These are phyloP conservation scores for Arbacia lixula DNA, from an alignment of 53 echinoderm and acorn worm genomes.

Conservation along the genomic window DNA sequence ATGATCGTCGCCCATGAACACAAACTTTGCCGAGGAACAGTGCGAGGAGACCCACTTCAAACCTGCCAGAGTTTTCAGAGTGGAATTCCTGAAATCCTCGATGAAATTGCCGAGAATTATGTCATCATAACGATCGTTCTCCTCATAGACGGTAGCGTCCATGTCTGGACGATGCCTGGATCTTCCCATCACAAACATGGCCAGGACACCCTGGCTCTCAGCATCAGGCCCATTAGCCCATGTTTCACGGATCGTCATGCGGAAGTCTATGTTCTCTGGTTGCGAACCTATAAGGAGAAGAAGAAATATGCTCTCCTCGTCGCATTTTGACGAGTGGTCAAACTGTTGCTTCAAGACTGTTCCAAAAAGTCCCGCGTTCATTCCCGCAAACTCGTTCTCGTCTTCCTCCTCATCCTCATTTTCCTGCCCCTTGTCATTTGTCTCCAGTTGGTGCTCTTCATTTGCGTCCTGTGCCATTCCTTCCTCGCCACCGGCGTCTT, in stretches of 20 bases:
- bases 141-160: conserved; percentile 68
- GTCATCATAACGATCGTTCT: conserved; percentile 83
- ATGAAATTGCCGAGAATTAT: conserved; percentile 77
- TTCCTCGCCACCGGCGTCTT: neutral
- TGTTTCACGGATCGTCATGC: conserved; percentile 85
- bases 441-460: neutral
- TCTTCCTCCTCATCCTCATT: conserved; percentile 50
- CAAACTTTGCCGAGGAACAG: conserved; percentile 71
- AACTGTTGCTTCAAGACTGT: conserved; percentile 56
- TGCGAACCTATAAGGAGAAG: conserved; percentile 71
- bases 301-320: conserved; percentile 65
- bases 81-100: conserved; percentile 66
- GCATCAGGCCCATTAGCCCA: conserved; percentile 87
- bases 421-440: conserved; percentile 8
- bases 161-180: conserved; percentile 34
- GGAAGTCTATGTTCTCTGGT: conserved; percentile 62
- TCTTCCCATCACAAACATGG: conserved; percentile 83
- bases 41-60: conserved; percentile 68
- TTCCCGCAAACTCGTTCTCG: conserved; percentile 39
- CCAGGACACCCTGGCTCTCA: conserved; percentile 66
- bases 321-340: conserved; percentile 70
- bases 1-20: conserved; percentile 82
- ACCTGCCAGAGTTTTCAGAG: conserved; percentile 74
- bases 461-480: neutral
- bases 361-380: conserved; percentile 65